Evolutionary conservation across 2,888 invertebrate genomes (phyloP).

Genomic region (Eurois occulta): DNA sequence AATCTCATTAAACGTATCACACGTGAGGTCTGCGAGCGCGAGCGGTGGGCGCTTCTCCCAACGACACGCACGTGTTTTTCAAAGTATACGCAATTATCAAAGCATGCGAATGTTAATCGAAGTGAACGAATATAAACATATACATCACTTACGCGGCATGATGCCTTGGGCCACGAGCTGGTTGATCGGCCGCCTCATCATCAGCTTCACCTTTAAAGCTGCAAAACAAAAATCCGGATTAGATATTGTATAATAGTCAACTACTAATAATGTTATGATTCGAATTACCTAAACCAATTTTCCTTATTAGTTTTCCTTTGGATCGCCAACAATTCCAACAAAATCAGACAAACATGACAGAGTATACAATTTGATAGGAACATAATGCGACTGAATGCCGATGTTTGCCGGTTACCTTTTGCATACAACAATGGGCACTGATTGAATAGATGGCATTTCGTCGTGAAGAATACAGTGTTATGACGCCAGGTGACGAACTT

Average conservation of each 20-base stretch:
- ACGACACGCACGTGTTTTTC: slow-evolving; percentile 31
- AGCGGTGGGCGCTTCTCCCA: slow-evolving; percentile 42
- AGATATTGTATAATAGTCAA: slow-evolving; percentile 37
- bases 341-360: slow-evolving; percentile 41
- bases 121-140: slow-evolving; percentile 3
- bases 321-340: slow-evolving; percentile 32
- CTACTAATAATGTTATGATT: slow-evolving; percentile 30
- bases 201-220: slow-evolving; percentile 99
- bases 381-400: slow-evolving; percentile 62
- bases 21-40: slow-evolving; percentile 40
- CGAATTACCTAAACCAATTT: slow-evolving; percentile 47
- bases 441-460: slow-evolving; percentile 77
- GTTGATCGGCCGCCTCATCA: slow-evolving; percentile 98
- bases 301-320: slow-evolving; percentile 63
- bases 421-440: slow-evolving; percentile 80
- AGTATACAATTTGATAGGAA: slow-evolving; percentile 54
- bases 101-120: slow-evolving; percentile 15
- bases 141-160: slow-evolving; percentile 98
- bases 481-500: slow-evolving; percentile 85
- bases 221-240: slow-evolving; percentile 83
- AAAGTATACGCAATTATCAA: slow-evolving; percentile 29
- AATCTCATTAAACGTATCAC: slow-evolving; percentile 80
- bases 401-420: slow-evolving; percentile 76
- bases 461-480: slow-evolving; percentile 75
- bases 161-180: slow-evolving; percentile 99